Base-by-base conservation (phyloP, 2,797 vertebrate genomes). In the Coendou prehensilis region DNA sequence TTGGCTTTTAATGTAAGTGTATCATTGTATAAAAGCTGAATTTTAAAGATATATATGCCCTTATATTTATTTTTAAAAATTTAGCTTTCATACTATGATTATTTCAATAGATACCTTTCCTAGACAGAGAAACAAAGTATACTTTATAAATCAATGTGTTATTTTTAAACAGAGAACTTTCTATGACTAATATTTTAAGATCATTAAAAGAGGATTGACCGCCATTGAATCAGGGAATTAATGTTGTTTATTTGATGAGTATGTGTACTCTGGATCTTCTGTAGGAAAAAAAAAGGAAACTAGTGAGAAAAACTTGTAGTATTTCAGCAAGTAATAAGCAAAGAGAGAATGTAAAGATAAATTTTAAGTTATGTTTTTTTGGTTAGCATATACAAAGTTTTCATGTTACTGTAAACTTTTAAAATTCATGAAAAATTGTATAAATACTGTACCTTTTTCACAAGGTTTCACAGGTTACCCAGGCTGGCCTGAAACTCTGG, bases 191-290 rank as follows among this genome's bases (percentile, higher is more conserved):
- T 94, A 87, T 83, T 71, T 95, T 89, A 93, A 97, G 69, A 85
- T 96, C 18, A 89, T 96, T 98, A 92, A 97, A 97, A 96, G 63
- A 69, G 87, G 81, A 91, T 97, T 98, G 89, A 96, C 79, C 6
- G 88, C 92, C 50, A 47, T 75, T 97, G 37, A 82, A 78, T 92
- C 41, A 93, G 50, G 84, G 67, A 91, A 83, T 79, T 79, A 89
- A 88, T 96, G 54, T 83, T 91, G 47, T 91, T 95, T 78, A 93
- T 71, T 89, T 85, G n/a, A 87, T 20, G 54, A 86, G 75, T 63
- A 57, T 91, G 23, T 91, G 64, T 94, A 45, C 50, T 54, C n/a
- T 83, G 9, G 26, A 57, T 83, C 87, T 50, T 95, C 78, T 88
- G 3, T 85, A 81, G 61, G 81, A 54, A 63, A 41, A 41, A 45